Conservation (phyloP, 2,888 invertebrate genomes). For the Agrotis ipsilon region DNA sequence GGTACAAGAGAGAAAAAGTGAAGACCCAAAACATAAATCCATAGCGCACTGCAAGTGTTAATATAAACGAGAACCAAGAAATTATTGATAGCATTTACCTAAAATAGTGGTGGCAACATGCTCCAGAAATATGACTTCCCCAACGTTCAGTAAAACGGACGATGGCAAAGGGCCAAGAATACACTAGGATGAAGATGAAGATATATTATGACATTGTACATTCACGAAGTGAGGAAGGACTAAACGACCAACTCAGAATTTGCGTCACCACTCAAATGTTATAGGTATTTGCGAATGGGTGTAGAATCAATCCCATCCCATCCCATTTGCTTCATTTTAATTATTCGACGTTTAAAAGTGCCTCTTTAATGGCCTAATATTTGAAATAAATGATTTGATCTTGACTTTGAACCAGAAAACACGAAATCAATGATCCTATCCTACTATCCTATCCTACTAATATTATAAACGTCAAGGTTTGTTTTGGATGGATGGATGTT, state of each 20-base stretch:
- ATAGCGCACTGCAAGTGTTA: constrained; percentile 1
- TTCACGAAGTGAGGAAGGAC: constrained; percentile 47
- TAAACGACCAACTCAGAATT: constrained; percentile 34
- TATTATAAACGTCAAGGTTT: too few species aligned
- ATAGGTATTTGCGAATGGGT: too few species aligned
- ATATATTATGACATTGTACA: constrained; percentile 60
- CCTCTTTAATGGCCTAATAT: too few species aligned
- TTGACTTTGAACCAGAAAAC: not conserved
- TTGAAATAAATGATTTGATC: too few species aligned
- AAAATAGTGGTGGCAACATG: constrained; percentile 49
- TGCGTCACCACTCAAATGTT: constrained; percentile 36
- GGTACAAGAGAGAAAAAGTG: too few species aligned
- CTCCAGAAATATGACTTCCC: constrained; percentile 59
- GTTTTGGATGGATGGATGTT: too few species aligned
- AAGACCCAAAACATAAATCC: too few species aligned
- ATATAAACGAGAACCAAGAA: constrained; percentile 18
- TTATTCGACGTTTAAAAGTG: too few species aligned
- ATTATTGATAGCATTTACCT: constrained; percentile 57
- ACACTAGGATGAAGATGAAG: constrained; percentile 59
- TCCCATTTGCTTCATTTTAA: too few species aligned
- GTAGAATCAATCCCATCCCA: too few species aligned
- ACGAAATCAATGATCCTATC: not conserved
- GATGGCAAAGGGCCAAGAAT: constrained; percentile 53
- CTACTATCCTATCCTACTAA: too few species aligned
- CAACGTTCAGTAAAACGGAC: constrained; percentile 49